phyloP scores from a whole-genome alignment of 2,113 vertebrate genomes.

The Perca flavescens region DNA sequence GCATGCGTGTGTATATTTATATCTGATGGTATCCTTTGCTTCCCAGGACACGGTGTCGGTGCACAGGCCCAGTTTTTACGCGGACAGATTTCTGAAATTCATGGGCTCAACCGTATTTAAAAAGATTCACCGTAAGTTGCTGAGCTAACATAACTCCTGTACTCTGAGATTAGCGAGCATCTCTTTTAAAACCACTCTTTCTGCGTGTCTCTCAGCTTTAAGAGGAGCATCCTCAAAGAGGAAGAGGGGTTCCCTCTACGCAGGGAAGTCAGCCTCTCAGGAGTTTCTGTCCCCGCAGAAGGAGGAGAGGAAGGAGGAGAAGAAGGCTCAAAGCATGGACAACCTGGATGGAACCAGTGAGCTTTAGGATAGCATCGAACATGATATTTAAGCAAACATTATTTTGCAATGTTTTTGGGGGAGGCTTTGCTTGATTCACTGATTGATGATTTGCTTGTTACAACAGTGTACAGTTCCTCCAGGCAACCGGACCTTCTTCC shows the following conservation, averaged over 20 bases:
- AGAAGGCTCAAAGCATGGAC: constrained; percentile 89
- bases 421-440: not conserved
- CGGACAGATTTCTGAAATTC: constrained; percentile 95
- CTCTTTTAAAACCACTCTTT: not conserved
- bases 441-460: constrained; percentile 2
- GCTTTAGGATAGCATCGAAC: not conserved
- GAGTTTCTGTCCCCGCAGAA: constrained; percentile 85
- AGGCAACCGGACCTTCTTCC: constrained; percentile 89
- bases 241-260: constrained; percentile 87
- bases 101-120: constrained; percentile 95
- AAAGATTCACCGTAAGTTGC: constrained; percentile 89
- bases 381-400: not conserved
- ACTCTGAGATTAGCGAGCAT: not conserved
- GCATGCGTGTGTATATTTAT: not conserved
- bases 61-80: constrained; percentile 95
- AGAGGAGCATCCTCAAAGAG: constrained; percentile 91
- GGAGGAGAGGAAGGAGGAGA: constrained; percentile 88
- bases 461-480: constrained; percentile 84
- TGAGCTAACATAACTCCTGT: not conserved
- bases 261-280: constrained; percentile 89
- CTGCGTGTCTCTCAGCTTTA: constrained; percentile 80
- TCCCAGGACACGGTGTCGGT: constrained; percentile 94
- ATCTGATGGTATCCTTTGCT: not conserved
- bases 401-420: not conserved
- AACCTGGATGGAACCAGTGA: constrained; percentile 92